Conservation (phyloP, 2,888 invertebrate species). For the Polymixis flavicincta region DNA sequence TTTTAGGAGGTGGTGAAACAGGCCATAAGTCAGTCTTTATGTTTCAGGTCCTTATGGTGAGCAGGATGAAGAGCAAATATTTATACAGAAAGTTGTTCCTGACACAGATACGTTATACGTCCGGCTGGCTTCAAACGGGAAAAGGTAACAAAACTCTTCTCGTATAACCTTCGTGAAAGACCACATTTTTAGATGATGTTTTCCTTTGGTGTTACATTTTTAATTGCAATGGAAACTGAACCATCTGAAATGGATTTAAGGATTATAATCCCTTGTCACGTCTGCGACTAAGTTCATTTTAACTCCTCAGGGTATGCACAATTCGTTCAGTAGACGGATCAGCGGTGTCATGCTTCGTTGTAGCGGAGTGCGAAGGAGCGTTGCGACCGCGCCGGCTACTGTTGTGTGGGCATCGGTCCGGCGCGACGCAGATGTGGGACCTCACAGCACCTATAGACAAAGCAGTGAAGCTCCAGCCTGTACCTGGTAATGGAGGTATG, state of each 20-base stretch:
- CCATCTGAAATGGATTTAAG: neutral
- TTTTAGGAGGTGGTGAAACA: neutral
- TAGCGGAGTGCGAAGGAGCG: slow-evolving; percentile 99
- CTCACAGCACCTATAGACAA: slow-evolving; percentile 98
- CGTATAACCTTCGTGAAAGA: neutral
- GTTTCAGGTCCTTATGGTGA: slow-evolving; percentile 97
- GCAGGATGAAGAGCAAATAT: slow-evolving; percentile 99
- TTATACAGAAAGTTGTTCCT: slow-evolving; percentile 99
- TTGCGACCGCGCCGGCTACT: slow-evolving; percentile 97
- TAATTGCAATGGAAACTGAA: slow-evolving; percentile 1
- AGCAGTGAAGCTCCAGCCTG: slow-evolving; percentile 81
- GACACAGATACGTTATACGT: slow-evolving; percentile 99
- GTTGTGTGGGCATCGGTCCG: slow-evolving; percentile 97
- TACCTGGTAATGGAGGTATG: slow-evolving; percentile 62
- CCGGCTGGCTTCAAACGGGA: slow-evolving; percentile 98
- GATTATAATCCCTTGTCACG: neutral
- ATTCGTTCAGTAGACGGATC: slow-evolving; percentile 98
- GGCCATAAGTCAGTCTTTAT: slow-evolving; percentile 19
- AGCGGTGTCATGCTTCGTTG: slow-evolving; percentile 98
- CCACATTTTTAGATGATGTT: neutral
- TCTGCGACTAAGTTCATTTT: neutral
- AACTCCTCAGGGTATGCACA: slow-evolving; percentile 94
- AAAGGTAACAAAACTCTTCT: slow-evolving; percentile 90
- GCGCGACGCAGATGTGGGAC: slow-evolving; percentile 99
- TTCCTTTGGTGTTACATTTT: neutral